Evolutionary conservation across 2,888 invertebrate species (phyloP).

Genomic region (Antheraea yamamai): DNA sequence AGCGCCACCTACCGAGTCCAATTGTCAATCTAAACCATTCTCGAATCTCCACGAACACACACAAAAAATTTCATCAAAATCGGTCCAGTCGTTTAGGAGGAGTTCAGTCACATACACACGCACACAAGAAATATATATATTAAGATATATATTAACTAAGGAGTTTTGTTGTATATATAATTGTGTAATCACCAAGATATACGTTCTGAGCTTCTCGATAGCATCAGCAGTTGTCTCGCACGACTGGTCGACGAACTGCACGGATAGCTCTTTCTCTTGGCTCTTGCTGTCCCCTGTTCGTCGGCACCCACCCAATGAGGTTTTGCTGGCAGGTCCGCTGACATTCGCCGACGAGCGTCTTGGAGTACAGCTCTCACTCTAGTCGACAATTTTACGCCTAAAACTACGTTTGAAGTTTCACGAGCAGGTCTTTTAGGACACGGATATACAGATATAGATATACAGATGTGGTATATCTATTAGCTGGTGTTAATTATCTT

Average conservation of each 20-base stretch:
- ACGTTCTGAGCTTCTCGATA: constrained; percentile 61
- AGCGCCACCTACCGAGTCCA: too few relatives aligned
- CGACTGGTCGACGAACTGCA: constrained; percentile 51
- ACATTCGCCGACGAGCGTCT: constrained; percentile 44
- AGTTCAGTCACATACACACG: too few relatives aligned
- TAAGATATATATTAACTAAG: too few relatives aligned
- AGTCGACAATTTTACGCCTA: constrained; percentile 60
- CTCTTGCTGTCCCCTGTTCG: constrained; percentile 20
- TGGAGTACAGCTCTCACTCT: constrained; percentile 60
- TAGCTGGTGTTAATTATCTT: not conserved
- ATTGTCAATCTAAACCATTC: too few relatives aligned
- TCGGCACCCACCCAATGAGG: constrained; percentile 29
- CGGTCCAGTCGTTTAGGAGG: too few relatives aligned
- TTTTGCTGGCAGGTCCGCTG: constrained; percentile 37
- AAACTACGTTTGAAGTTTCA: constrained; percentile 37
- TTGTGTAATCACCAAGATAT: constrained; percentile 54
- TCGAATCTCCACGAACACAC: too few relatives aligned
- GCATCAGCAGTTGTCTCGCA: constrained; percentile 60
- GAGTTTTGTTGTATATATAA: too few relatives aligned
- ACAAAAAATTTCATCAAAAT: too few relatives aligned
- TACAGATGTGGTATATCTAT: not conserved
- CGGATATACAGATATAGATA: too few relatives aligned
- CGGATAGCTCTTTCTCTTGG: constrained; percentile 35
- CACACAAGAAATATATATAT: too few relatives aligned
- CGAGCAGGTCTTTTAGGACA: not conserved